A percentile compares a stretch with the other conserved stretches of the same genome.
phyloP scores from a whole-genome alignment of 1,140 invertebrate species.

The Dysdera silvatica region DNA sequence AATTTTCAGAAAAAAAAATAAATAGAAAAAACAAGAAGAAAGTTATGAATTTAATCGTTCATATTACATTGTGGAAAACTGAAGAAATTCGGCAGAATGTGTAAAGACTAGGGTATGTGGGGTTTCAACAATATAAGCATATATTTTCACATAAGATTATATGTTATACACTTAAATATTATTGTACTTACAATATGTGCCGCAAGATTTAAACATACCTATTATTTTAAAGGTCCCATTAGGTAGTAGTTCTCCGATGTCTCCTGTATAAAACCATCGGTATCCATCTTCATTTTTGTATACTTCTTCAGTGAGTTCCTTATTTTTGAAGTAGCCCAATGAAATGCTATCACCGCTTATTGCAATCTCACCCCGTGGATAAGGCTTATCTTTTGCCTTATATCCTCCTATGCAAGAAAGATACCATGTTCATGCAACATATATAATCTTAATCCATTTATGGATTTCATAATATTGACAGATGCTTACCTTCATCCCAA shows the following conservation, averaged over 20 bases:
- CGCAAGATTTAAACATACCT: slow-evolving; percentile 53
- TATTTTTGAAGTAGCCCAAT: slow-evolving; percentile 87
- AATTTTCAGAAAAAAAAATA: not conserved
- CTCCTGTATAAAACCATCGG: slow-evolving; percentile 90
- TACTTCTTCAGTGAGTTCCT: slow-evolving; percentile 80
- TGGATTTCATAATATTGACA: not conserved
- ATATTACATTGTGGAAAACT: not conserved
- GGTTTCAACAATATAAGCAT: not conserved
- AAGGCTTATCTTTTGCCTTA: slow-evolving; percentile 74
- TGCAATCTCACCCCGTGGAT: slow-evolving; percentile 85
- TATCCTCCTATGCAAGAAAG: slow-evolving; percentile 54
- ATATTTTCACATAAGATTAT: not conserved
- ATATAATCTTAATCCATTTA: not conserved
- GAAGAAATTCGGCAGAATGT: not conserved
- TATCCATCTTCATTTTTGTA: slow-evolving; percentile 70
- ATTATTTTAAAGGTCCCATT: slow-evolving; percentile 96
- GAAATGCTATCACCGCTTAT: slow-evolving; percentile 85
- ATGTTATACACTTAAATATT: not conserved
- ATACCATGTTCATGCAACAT: not conserved
- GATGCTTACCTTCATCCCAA: slow-evolving; percentile 76
- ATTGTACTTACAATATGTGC: not conserved
- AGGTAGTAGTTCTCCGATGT: slow-evolving; percentile 84
- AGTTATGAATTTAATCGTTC: not conserved
- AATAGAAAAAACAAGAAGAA: not conserved
- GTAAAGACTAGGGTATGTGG: not conserved